Evolutionary conservation across 2,113 vertebrate species (phyloP).

Genomic region (Dromaius novaehollandiae): DNA sequence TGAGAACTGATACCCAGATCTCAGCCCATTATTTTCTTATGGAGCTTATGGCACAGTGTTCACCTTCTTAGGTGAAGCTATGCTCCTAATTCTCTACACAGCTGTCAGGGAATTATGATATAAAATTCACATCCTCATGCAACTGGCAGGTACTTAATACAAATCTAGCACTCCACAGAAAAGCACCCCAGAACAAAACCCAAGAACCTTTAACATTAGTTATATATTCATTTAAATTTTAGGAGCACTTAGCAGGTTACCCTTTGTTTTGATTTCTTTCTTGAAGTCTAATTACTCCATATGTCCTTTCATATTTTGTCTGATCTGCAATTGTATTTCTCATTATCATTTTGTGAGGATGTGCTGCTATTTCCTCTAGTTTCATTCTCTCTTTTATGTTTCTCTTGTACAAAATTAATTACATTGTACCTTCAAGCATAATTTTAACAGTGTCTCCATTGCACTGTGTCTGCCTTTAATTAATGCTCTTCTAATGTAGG

Average conservation of each 20-base stretch:
- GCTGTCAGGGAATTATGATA: neutral
- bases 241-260: constrained; percentile 39
- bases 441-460: constrained; percentile 73
- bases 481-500: constrained; percentile 79
- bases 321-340: constrained; percentile 72
- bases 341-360: constrained; percentile 69
- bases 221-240: neutral
- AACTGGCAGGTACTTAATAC: neutral
- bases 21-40: neutral
- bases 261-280: constrained; percentile 53
- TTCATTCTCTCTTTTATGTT: constrained; percentile 76
- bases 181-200: neutral
- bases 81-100: neutral
- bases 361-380: constrained; percentile 66
- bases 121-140: neutral
- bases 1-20: neutral
- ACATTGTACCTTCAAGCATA: constrained; percentile 80
- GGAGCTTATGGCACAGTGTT: neutral
- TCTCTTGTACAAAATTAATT: constrained; percentile 83
- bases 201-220: neutral
- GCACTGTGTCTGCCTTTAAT: constrained; percentile 77
- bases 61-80: neutral
- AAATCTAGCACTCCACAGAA: neutral
- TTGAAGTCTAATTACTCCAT: constrained; percentile 65
- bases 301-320: constrained; percentile 65